A percentile compares a stretch with the other conserved stretches of the same genome.
Evolutionary conservation across 2,888 invertebrate species (phyloP).

Genomic region (Nasonia oneida): DNA sequence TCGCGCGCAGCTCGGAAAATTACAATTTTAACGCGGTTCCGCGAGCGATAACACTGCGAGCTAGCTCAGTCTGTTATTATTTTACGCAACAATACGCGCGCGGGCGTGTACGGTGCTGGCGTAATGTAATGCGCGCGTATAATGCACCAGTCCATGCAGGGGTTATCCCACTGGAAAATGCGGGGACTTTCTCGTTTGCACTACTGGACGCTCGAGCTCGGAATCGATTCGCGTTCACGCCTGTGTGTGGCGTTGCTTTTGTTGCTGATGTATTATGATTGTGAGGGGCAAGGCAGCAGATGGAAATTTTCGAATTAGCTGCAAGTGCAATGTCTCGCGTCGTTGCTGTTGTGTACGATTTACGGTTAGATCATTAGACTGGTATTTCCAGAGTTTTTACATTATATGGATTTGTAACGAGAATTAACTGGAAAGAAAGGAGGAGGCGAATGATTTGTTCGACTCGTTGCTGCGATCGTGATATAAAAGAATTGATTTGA

Average conservation of each 20-base stretch:
- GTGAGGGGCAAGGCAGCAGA: not conserved
- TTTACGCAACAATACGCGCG: constrained; percentile 48
- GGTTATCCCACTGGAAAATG: constrained; percentile 35
- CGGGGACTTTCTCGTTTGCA: constrained; percentile 50
- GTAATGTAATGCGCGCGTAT: constrained; percentile 24
- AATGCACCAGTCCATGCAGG: not conserved
- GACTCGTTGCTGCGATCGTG: too few species aligned
- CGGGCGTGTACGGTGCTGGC: not conserved
- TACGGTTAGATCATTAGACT: constrained; percentile 19
- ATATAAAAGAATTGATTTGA: not conserved
- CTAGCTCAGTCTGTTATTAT: constrained; percentile 38
- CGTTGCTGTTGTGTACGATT: constrained; percentile 12
- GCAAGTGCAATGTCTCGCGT: not conserved
- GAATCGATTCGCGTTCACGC: constrained; percentile 24
- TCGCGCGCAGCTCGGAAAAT: constrained; percentile 20
- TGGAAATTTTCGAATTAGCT: not conserved
- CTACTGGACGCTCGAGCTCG: constrained; percentile 9
- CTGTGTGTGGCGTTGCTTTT: not conserved
- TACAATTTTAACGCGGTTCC: constrained; percentile 38
- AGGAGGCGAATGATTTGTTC: not conserved
- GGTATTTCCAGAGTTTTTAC: not conserved
- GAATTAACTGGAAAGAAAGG: not conserved
- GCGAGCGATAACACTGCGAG: constrained; percentile 25
- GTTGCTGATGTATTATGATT: not conserved
- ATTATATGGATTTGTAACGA: not conserved